phyloP scores from a whole-genome alignment of 2,888 invertebrate species.

The Heliconius sara region DNA sequence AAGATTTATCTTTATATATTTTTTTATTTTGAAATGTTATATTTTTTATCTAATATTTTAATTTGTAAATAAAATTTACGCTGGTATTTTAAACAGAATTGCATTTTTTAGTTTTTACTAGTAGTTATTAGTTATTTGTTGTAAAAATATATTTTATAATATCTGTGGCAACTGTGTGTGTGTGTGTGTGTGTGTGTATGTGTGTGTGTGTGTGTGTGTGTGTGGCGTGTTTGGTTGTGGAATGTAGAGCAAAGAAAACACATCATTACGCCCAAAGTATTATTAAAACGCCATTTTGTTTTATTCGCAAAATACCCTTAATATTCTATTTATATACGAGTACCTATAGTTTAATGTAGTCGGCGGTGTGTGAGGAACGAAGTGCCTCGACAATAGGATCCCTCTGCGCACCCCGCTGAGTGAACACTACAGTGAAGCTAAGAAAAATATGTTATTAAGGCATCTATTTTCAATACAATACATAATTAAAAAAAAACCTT shows the following conservation, averaged over 20 bases:
- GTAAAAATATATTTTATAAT: not conserved
- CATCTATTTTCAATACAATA: not conserved
- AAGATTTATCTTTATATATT: not conserved
- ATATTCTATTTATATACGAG: not conserved
- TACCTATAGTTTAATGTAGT: no score
- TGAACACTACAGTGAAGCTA: no score
- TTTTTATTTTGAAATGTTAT: not conserved
- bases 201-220: no score
- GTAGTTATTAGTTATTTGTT: conserved; percentile 9
- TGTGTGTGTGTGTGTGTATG: not conserved
- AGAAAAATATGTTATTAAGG: not conserved
- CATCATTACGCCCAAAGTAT: not conserved
- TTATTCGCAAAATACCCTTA: not conserved
- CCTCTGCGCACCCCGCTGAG: no score
- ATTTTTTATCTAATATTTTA: not conserved
- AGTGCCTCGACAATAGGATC: no score
- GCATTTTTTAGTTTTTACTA: conserved; percentile 21
- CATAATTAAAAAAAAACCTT: no score
- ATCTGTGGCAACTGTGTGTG: not conserved
- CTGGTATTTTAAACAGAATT: not conserved
- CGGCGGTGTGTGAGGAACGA: no score
- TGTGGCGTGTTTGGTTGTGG: no score
- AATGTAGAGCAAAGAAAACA: not conserved
- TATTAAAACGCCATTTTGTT: not conserved
- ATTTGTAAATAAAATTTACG: not conserved